Evolutionary conservation across 2,113 vertebrate species (phyloP).

Genomic region (Canis aureus): DNA sequence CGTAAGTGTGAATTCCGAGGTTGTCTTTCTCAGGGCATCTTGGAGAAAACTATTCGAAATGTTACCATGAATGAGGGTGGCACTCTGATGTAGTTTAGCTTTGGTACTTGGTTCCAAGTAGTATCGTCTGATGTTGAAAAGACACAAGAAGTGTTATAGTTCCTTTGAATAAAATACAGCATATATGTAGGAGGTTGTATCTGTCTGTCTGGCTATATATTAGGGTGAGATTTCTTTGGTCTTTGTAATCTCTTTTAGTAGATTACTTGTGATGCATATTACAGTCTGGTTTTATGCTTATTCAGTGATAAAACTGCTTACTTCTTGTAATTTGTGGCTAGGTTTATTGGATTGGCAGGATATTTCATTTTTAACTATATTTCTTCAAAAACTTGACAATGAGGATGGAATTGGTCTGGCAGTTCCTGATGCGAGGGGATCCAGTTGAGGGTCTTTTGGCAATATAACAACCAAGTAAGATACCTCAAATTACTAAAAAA

Average conservation of each 20-base stretch:
- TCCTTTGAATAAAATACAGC: not conserved
- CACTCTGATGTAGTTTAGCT: not conserved
- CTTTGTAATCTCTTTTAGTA: not conserved
- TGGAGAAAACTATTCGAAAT: not conserved
- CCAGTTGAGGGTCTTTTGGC: not conserved
- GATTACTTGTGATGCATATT: not conserved
- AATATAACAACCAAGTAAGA: not conserved
- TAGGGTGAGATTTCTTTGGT: not conserved
- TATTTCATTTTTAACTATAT: not conserved
- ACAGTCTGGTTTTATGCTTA: not conserved
- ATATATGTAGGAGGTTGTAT: not conserved
- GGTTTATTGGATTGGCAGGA: not conserved
- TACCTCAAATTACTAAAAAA: not conserved
- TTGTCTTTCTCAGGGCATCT: not conserved
- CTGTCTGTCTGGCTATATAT: not conserved
- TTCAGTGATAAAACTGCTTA: not conserved
- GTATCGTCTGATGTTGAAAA: not conserved
- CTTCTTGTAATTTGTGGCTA: not conserved
- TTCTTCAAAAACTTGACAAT: not conserved
- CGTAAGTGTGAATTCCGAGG: not conserved
- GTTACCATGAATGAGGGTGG: not conserved
- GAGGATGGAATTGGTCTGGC: not conserved
- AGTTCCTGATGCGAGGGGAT: not conserved
- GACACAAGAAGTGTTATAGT: not conserved
- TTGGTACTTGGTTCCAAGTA: not conserved